A percentile compares a stretch with the other conserved stretches of the same genome.
Evolutionary conservation across 2,888 invertebrate genomes (phyloP).

Genomic region (Callyntrura sp.): DNA sequence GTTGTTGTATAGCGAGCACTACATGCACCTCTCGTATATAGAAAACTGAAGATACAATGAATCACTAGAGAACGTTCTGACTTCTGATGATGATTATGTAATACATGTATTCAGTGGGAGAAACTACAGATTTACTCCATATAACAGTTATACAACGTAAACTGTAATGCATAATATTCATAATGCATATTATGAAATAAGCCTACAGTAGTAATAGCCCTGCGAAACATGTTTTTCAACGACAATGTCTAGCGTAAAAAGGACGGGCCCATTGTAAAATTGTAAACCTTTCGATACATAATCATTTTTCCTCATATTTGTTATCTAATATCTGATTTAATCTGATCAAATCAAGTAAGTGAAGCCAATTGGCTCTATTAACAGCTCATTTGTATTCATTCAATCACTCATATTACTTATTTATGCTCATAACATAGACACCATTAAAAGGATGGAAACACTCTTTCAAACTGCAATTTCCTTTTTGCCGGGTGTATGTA

Average conservation of each 20-base stretch:
- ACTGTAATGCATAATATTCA: background rate
- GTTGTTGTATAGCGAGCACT: too few relatives aligned
- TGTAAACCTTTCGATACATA: conserved; percentile 24
- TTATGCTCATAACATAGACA: conserved; percentile 45
- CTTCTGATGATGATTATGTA: background rate
- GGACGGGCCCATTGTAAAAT: background rate
- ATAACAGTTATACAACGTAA: background rate
- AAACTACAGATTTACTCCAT: conserved; percentile 14
- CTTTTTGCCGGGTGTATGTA: too few relatives aligned
- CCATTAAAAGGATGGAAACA: conserved; percentile 51
- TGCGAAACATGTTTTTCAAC: too few relatives aligned
- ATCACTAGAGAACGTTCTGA: conserved; percentile 38
- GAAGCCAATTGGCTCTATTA: conserved; percentile 80
- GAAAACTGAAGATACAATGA: background rate
- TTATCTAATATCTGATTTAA: conserved; percentile 61
- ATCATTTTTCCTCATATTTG: conserved; percentile 50
- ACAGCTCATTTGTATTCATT: conserved; percentile 78
- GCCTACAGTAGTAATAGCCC: too few relatives aligned
- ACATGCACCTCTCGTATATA: too few relatives aligned
- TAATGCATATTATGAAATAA: too few relatives aligned
- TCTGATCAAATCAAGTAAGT: conserved; percentile 79
- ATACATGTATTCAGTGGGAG: background rate
- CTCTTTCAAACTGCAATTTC: conserved; percentile 28
- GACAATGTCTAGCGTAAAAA: background rate
- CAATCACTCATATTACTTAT: conserved; percentile 63